Base-by-base conservation (phyloP, 2,797 vertebrate species). In the Lycodopsis pacificus region DNA sequence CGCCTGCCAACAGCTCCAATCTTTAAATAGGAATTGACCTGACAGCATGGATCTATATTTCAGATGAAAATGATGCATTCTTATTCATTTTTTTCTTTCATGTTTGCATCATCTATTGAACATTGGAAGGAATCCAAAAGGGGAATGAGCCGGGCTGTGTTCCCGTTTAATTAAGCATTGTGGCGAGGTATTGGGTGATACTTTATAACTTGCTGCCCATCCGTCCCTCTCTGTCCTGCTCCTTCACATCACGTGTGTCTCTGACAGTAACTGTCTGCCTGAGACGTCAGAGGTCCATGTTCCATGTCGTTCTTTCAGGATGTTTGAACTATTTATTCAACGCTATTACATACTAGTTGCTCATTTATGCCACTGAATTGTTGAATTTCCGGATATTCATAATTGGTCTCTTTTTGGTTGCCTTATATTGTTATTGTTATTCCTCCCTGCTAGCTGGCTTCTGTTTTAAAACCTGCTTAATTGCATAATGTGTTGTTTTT, bases 11-110 rank as follows among this genome's bases (percentile, higher is more conserved):
- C 61, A 20, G 61, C 76, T 77, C 57, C 59, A 25, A 3, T 61
- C 48, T 77, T 79, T 83, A 89, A 90, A 89, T 72, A 70, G 51
- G 62, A 83, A 38, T 81, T 81, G 34, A 83, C 80, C 61, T 7
- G 49, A 69, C 65, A 73, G 53, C 61, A 30, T 1, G 34, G 65
- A 90, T 89, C 91, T 51, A 89, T 90, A 82, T 74, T 84, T 80
- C 40, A 79, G 46, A 84, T 86, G 48, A 68, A 77, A 74, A 63
- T 67, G 65, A 84, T 86, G 62, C 62, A 56, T 76, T 57, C 71
- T 79, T 77, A 61, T 90, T 71, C 48, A 73, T 0, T 32, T 74
- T 65, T 73, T 74, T 12, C 17, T 36, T 51, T 9, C 30, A 36
- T 44, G 64, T 36, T 56, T 54, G 7, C 58, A 53, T 65, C 34